These are phyloP conservation scores for Crocidura indochinensis DNA, from an alignment of 2,797 vertebrate species.

Conservation along the genomic window DNA sequence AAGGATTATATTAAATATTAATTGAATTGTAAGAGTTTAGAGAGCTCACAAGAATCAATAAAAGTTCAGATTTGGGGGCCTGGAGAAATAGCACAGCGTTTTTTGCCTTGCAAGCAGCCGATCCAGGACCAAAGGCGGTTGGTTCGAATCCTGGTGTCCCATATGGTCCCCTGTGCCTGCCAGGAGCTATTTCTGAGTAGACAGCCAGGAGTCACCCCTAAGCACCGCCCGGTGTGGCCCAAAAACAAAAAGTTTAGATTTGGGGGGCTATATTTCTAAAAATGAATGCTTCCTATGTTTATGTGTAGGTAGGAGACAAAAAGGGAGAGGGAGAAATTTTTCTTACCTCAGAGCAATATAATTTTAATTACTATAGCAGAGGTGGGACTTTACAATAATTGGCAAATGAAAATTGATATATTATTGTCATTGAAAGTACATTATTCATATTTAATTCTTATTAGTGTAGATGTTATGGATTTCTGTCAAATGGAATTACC, in stretches of 20 bases:
- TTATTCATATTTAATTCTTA: neutral
- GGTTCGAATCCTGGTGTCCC: no score
- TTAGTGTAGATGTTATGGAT: neutral
- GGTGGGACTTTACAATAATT: neutral
- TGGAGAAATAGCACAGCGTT: no score
- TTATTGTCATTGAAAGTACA: neutral
- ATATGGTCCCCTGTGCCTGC: no score
- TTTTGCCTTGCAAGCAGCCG: no score
- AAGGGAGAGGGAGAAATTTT: conserved; percentile 6
- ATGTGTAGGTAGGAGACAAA: no score
- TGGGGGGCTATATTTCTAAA: no score
- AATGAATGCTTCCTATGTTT: no score
- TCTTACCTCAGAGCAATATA: neutral
- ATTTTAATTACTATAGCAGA: neutral
- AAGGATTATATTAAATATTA: neutral
- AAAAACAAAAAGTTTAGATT: no score
- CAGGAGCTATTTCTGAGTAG: no score
- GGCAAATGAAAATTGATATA: neutral
- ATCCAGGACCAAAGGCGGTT: no score
- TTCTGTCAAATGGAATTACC: neutral
- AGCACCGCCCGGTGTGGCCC: no score
- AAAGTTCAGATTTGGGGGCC: neutral
- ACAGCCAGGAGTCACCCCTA: no score
- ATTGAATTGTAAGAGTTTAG: neutral
- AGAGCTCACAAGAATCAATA: neutral